Evolutionary conservation across 1,140 invertebrate genomes (phyloP), one percentile per base, ranked within the genome.

Genomic region (Phymastichus coffea): DNA sequence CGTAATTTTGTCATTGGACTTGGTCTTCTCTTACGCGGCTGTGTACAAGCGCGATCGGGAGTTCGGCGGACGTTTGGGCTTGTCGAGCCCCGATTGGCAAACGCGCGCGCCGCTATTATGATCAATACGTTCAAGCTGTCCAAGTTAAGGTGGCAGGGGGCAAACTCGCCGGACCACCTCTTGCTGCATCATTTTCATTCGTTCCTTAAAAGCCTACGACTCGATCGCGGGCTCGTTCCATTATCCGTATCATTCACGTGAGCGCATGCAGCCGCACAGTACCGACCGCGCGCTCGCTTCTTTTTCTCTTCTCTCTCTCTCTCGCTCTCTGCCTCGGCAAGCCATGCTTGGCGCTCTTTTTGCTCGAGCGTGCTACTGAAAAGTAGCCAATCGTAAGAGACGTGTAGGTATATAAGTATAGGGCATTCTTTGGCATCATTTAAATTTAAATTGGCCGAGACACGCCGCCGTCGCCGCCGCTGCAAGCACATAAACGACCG

Each of bases 121-220:
- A 7, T 38, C 25, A 7, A 12, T 22, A 4, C 4, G 20, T 3
- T n/a, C 30, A 1, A 2, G 7, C 1, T 3, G n/a, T n/a, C n/a
- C n/a, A n/a, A n/a, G n/a, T n/a, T n/a, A n/a, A n/a, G n/a, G n/a
- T n/a, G n/a, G n/a, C n/a, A n/a, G n/a, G 1, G 3, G 41, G 25
- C 6, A 15, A 41, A 57, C 46, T 44, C 17, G 30, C 57, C 49
- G 46, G 57, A 53, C 47, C 48, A 10, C 19, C 49, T 19, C 14
- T 35, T 17, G 38, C 58, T 46, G 61, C 49, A 41, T 53, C 52
- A 59, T 59, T 59, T 59, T 41, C 57, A 59, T 59, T 59, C 57
- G 57, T 59, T 59, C 49, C 57, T 59, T 52, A 59, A 59, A 59
- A 53, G 57, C 57, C 49, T 38, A 30, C 57, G n/a, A n/a, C 37